Percentiles rank a stretch among this genome's conserved stretches.
phyloP scores from a whole-genome alignment of 2,888 invertebrate species.

The Mesochorus sp. region DNA sequence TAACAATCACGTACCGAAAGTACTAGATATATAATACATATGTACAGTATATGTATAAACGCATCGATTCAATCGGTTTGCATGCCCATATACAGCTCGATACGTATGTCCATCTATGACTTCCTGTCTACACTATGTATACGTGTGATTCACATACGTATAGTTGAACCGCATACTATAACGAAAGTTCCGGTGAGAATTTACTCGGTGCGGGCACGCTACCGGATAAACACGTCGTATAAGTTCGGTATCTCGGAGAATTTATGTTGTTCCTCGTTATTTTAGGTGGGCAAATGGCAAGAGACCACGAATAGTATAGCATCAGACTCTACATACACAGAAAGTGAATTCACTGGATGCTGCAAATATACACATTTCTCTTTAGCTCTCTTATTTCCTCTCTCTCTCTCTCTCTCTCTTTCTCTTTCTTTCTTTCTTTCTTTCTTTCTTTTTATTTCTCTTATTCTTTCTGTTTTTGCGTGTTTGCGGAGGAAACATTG shows the following conservation, averaged over 20 bases:
- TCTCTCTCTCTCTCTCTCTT: not conserved
- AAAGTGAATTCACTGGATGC: conserved; percentile 8
- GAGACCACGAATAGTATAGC: conserved; percentile 45
- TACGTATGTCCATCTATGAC: conserved; percentile 12
- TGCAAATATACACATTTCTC: conserved; percentile 17
- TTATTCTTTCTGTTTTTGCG: conserved; percentile 43
- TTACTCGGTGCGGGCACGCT: conserved; percentile 55
- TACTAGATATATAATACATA: not conserved
- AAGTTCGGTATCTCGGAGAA: conserved; percentile 59
- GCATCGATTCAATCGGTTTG: conserved; percentile 25
- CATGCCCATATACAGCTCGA: not conserved
- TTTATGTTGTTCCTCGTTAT: conserved; percentile 59
- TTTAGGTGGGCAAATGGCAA: conserved; percentile 58
- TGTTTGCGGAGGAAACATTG: conserved; percentile 56
- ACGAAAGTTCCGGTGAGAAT: conserved; percentile 58
- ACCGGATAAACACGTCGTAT: conserved; percentile 63
- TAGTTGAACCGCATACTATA: conserved; percentile 14
- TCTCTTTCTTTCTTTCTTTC: not conserved
- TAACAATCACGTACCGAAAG: not conserved
- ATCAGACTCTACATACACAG: not conserved
- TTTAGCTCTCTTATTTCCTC: conserved; percentile 37
- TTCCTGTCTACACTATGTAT: not conserved
- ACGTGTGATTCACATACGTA: not conserved
- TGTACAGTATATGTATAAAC: not conserved
- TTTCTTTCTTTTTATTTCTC: conserved; percentile 17